Base-by-base conservation (phyloP, 2,797 vertebrate species). In the Novumbra hubbsi region DNA sequence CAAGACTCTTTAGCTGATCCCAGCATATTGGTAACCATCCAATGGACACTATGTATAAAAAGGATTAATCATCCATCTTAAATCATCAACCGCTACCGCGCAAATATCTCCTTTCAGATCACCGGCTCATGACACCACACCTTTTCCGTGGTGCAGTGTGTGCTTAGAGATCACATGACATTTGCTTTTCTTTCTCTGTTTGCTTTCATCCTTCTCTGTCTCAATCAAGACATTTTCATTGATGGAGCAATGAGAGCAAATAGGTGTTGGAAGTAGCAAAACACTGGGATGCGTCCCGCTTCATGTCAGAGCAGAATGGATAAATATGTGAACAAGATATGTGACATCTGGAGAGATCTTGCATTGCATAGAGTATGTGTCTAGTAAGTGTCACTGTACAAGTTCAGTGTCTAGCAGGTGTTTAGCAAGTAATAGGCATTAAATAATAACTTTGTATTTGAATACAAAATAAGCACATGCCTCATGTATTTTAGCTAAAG, bases 181-280 rank as follows among this genome's bases (percentile, higher is more conserved):
- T 60, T 60, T 60, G 55, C n/a, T 60, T 55, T 55, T 21, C 52
- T 55, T 60, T 60, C 55, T 60, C 55, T 60, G 55, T 27, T 60
- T 60, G 55, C 55, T 24, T 24, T 60, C 21, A 60, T 60, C 55
- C 55, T 12, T 60, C n/a, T 12, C 55, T 60, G 55, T 60, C 55
- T 60, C 21, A 1, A 24, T 60, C 55, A n/a, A 60, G 55, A 60
- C 55, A 24, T 4, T 60, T 55, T 17, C 55, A n/a, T 60, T 24
- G 21, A 24, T 60, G 55, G 55, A 60, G 21, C n/a, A 21, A 60
- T 60, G 21, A 60, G 55, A 24, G 55, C 55, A 60, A 60, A 60
- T 24, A 60, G 21, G 55, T 24, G 55, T 24, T 11, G 55, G 55
- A 27, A 21, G 55, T 60, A 24, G 9, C 19, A 60, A 60, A 60